phyloP scores from a whole-genome alignment of 2,113 vertebrate species.

The Tupaia tana region DNA sequence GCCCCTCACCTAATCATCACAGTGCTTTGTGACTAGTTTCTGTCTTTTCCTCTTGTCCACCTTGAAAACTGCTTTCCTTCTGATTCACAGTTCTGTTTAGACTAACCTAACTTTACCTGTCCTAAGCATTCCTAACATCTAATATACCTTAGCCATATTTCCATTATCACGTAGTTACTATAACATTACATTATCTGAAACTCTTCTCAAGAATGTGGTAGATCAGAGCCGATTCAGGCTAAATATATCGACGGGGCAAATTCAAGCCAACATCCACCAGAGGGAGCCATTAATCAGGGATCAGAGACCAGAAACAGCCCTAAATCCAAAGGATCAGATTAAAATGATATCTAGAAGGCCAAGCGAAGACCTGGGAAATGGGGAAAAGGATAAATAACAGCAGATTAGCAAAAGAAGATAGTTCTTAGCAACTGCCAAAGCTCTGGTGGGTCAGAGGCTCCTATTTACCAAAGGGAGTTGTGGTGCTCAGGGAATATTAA shows the following conservation, averaged over 20 bases:
- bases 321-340: neutral
- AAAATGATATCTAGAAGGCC: neutral
- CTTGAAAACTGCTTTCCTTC: neutral
- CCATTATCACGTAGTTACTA: neutral
- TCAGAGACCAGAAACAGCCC: constrained; percentile 3
- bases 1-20: neutral
- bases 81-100: neutral
- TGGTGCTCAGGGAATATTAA: neutral
- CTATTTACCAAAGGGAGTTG: neutral
- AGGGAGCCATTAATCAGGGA: constrained; percentile 71
- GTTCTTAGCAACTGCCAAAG: neutral
- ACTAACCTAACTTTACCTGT: neutral
- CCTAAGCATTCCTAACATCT: neutral
- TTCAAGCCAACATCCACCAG: constrained; percentile 52
- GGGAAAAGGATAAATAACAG: neutral
- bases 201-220: neutral
- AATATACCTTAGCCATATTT: neutral
- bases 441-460: neutral
- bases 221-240: neutral
- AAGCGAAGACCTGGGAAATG: neutral
- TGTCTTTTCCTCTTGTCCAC: neutral
- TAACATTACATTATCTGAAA: neutral
- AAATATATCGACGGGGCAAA: neutral
- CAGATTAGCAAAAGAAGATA: neutral
- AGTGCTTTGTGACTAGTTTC: neutral